Conservation (phyloP, 2,797 vertebrate species). For the Crocodylus rhombifer region DNA sequence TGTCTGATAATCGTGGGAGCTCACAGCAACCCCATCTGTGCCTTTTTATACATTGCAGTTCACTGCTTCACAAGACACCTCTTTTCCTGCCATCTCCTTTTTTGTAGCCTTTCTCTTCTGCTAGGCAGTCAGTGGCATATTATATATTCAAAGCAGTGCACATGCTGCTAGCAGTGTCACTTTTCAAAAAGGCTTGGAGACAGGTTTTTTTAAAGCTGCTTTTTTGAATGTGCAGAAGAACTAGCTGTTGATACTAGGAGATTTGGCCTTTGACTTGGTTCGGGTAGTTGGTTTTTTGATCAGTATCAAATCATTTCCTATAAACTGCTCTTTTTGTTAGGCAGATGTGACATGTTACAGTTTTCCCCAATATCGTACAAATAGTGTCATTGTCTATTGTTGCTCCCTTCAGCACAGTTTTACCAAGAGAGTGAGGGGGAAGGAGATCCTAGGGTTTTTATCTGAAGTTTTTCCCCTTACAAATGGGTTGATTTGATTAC, state of each 20-base stretch:
- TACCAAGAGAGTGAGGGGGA: constrained; percentile 26
- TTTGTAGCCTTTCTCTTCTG: no score
- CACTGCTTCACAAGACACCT: no score
- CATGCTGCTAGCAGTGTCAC: not conserved
- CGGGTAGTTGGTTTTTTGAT: not conserved
- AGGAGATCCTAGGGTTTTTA: constrained; percentile 14
- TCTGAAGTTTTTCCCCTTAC: not conserved
- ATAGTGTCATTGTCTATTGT: constrained; percentile 69
- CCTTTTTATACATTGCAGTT: no score
- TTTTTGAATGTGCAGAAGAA: not conserved
- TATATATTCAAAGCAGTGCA: not conserved
- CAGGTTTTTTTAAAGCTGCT: constrained; percentile 6
- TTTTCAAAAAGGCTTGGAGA: not conserved
- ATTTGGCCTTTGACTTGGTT: constrained; percentile 23
- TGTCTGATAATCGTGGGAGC: not conserved
- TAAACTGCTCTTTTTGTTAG: not conserved
- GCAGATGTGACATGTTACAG: constrained; percentile 44
- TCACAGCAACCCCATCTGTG: no score
- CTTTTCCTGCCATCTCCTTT: no score
- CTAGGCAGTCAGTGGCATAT: no score
- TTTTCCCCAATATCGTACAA: constrained; percentile 48
- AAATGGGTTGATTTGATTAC: not conserved
- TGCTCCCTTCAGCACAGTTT: constrained; percentile 17
- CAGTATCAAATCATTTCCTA: constrained; percentile 53
- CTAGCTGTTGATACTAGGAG: constrained; percentile 30